phyloP scores from a whole-genome alignment of 2,888 invertebrate genomes.

The Mayetiola destructor region DNA sequence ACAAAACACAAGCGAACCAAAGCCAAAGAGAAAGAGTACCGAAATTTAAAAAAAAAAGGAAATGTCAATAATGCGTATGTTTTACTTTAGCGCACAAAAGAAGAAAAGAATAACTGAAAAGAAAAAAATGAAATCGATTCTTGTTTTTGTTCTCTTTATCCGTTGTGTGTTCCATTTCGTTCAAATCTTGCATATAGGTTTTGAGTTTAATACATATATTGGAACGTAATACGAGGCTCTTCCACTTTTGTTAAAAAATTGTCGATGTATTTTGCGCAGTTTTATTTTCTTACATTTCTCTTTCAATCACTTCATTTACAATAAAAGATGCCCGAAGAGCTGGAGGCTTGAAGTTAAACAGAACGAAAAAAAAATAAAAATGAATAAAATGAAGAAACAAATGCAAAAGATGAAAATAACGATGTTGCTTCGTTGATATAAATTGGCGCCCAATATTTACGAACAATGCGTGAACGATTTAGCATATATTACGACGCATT shows the following conservation, averaged over 20 bases:
- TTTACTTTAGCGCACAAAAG: too few species aligned
- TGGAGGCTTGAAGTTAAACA: background rate
- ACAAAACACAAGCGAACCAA: background rate
- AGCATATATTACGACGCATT: constrained; percentile 2
- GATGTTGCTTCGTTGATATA: background rate
- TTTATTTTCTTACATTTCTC: too few species aligned
- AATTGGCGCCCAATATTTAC: constrained; percentile 11
- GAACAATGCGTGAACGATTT: too few species aligned
- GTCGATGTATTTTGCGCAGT: too few species aligned
- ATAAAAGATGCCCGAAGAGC: background rate
- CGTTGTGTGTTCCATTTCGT: background rate
- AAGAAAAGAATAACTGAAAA: too few species aligned
- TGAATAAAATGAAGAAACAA: background rate
- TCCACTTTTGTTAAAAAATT: too few species aligned
- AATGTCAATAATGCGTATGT: constrained; percentile 11
- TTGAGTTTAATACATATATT: too few species aligned
- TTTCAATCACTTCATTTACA: too few species aligned
- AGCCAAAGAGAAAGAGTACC: constrained; percentile 1
- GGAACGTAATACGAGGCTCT: too few species aligned
- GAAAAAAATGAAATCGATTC: too few species aligned
- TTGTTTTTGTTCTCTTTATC: background rate
- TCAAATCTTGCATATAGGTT: background rate
- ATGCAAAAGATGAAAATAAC: background rate
- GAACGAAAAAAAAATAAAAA: background rate
- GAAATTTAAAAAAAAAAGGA: constrained; percentile 13